phyloP scores from a whole-genome alignment of 2,888 invertebrate genomes.

The Ariolimax columbianus region DNA sequence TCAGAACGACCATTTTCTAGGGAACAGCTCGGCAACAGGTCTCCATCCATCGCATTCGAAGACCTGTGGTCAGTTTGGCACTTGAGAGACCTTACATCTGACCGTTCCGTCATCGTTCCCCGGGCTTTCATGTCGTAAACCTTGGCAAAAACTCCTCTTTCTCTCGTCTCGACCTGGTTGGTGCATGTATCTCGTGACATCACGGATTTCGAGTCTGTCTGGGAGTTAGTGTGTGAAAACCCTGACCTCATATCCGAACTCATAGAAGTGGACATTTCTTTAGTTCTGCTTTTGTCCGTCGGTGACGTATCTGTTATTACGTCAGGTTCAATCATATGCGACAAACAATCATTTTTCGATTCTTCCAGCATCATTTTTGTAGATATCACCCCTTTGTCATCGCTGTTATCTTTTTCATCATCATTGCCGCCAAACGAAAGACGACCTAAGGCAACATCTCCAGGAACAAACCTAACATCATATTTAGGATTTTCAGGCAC shows the following conservation, averaged over 20 bases:
- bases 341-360: neutral
- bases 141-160: conserved; percentile 45
- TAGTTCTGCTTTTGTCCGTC: conserved; percentile 20
- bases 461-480: conserved; percentile 72
- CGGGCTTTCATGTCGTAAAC: conserved; percentile 48
- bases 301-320: conserved; percentile 27
- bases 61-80: conserved; percentile 55
- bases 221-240: conserved; percentile 28
- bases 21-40: neutral
- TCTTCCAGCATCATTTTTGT: conserved; percentile 24
- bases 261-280: conserved; percentile 50
- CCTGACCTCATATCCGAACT: conserved; percentile 39
- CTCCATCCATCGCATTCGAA: neutral
- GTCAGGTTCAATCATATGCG: conserved; percentile 13
- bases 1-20: neutral
- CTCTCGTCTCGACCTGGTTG: conserved; percentile 38
- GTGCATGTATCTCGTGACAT: conserved; percentile 46
- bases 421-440: conserved; percentile 51
- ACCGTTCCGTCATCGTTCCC: conserved; percentile 58
- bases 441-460: conserved; percentile 71
- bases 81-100: conserved; percentile 50
- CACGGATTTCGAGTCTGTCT: conserved; percentile 48
- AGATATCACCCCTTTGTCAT: conserved; percentile 24
- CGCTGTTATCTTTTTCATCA: conserved; percentile 56
- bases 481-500: conserved; percentile 65